Base-by-base conservation (phyloP, 1,140 invertebrate species). In the Caenorhabditis remanei region DNA sequence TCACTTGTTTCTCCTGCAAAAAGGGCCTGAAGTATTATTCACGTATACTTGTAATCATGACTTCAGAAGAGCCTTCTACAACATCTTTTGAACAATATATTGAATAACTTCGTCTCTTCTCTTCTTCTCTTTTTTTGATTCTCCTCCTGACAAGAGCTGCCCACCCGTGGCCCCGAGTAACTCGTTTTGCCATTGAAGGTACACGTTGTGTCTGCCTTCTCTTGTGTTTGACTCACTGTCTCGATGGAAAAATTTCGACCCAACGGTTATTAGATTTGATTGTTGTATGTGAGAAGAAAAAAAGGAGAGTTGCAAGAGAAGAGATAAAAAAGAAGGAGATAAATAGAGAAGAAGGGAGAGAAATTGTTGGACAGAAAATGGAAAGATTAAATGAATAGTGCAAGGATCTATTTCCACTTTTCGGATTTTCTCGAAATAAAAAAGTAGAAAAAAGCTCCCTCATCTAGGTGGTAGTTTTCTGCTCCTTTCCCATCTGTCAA, bases 101-200 rank as follows among this genome's bases (percentile, higher is more conserved):
- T 53, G 50, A 53, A 53, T 53, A 53, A 53, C 5, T 53, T 32
- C 32, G 32, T 19, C 41, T 43, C 19, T 71, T 75, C n/a, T 53
- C 71, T 79, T 50, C n/a, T 16, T 21, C 16, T 46, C 4, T 48
- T 32, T n/a, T 79, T 53, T 50, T 79, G 43, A 50, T 50, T 50
- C 43, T 79, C 46, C 46, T 71, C 19, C 65, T 79, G 71, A 50
- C 71, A 79, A 79, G 71, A 71, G 65, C 71, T 24, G 19, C 71
- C 71, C n/a, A 2, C 65, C 71, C 11, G 40, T 11, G 32, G 32
- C 32, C 32, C 71, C 16, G 71, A 79, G 71, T 79, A 79, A 79
- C 71, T 79, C 71, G 71, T 79, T 79, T 79, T 79, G 71, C 71
- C 46, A 79, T 79, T n/a, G 71, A 79, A 79, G 71, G 71, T 79